These are phyloP conservation scores for Brachypodius melanocephalos DNA, from an alignment of 2,113 vertebrate species.

Conservation along the genomic window DNA sequence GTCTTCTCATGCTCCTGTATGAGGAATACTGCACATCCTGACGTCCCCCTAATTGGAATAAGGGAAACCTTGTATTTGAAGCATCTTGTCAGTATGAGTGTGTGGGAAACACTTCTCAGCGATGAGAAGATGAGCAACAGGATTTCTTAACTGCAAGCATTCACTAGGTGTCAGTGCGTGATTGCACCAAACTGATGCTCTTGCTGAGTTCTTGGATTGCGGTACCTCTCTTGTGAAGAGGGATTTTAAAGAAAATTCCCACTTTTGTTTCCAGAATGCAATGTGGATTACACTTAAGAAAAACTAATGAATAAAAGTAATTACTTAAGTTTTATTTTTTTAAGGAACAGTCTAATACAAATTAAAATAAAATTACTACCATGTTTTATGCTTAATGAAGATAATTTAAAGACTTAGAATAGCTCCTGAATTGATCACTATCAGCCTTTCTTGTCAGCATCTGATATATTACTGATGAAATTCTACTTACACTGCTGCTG, in stretches of 20 bases:
- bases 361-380: background rate
- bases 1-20: background rate
- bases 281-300: background rate
- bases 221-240: background rate
- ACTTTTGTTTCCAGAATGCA: background rate
- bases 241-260: background rate
- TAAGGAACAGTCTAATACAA: background rate
- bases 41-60: background rate
- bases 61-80: background rate
- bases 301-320: background rate
- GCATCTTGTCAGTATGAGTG: background rate
- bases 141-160: background rate
- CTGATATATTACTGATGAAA: background rate
- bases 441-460: background rate
- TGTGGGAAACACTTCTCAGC: background rate
- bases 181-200: background rate
- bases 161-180: conserved; percentile 70
- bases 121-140: background rate
- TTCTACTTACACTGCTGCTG: background rate
- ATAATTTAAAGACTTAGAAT: background rate
- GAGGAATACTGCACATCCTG: background rate
- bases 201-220: background rate
- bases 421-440: background rate
- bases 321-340: background rate
- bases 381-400: background rate